Conservation (phyloP, 2,888 invertebrate species). For the Lycophotia porphyrea region DNA sequence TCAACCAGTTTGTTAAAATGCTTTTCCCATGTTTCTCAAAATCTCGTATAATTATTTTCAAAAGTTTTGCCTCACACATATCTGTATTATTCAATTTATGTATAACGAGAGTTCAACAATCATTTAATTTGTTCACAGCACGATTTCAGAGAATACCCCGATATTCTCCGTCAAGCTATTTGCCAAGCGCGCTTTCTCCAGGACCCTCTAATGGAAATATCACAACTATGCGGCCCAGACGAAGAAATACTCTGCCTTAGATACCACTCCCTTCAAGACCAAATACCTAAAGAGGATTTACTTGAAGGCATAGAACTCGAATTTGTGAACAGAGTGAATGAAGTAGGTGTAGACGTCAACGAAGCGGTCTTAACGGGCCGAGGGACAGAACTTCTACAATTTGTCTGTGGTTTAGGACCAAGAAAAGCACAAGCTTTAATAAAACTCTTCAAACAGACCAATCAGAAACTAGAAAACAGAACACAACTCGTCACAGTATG, state of each 20-base stretch:
- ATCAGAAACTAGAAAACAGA: slow-evolving; percentile 97
- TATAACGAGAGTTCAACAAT: neutral
- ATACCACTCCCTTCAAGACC: slow-evolving; percentile 96
- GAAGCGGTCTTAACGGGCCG: slow-evolving; percentile 97
- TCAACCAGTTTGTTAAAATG: neutral
- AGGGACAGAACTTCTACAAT: slow-evolving; percentile 97
- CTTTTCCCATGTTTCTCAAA: neutral
- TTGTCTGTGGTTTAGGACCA: slow-evolving; percentile 98
- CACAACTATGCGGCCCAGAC: slow-evolving; percentile 98
- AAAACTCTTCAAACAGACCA: slow-evolving; percentile 96
- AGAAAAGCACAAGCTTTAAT: slow-evolving; percentile 97
- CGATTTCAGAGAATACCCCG: slow-evolving; percentile 98
- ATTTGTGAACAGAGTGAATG: slow-evolving; percentile 98
- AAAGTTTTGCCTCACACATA: neutral
- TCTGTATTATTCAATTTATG: neutral
- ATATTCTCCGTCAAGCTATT: slow-evolving; percentile 96
- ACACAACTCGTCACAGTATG: slow-evolving; percentile 98
- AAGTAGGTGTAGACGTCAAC: slow-evolving; percentile 99
- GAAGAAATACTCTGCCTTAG: slow-evolving; percentile 98
- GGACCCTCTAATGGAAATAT: slow-evolving; percentile 98
- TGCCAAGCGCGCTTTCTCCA: slow-evolving; percentile 97
- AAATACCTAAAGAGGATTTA: slow-evolving; percentile 95
- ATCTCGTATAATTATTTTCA: neutral
- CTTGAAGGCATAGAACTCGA: slow-evolving; percentile 96
- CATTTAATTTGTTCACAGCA: slow-evolving; percentile 78